phyloP scores from a whole-genome alignment of 2,797 vertebrate genomes.

The Peromyscus aztecus region DNA sequence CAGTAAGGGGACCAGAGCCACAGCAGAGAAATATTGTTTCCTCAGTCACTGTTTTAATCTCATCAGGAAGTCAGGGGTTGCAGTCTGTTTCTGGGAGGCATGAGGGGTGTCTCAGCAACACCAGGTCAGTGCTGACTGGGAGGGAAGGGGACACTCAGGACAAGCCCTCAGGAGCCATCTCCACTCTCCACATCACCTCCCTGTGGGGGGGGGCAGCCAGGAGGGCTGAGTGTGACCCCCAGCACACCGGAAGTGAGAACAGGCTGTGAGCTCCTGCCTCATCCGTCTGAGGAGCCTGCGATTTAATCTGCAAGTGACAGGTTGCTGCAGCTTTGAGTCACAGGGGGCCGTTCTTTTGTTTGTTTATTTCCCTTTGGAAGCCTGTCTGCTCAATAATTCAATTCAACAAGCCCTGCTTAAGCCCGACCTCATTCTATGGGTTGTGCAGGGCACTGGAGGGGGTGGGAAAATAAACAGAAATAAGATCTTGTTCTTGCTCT shows the following conservation, averaged over 20 bases:
- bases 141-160: neutral
- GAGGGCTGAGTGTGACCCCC: neutral
- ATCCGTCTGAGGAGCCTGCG: neutral
- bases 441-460: neutral
- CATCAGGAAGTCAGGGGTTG: neutral
- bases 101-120: neutral
- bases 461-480: constrained; percentile 30
- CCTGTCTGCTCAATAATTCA: constrained; percentile 80
- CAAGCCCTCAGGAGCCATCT: neutral
- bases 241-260: neutral
- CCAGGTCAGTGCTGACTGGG: neutral
- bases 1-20: neutral
- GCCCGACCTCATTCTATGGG: constrained; percentile 27
- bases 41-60: constrained; percentile 38
- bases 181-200: neutral
- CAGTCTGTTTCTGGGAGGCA: constrained; percentile 15
- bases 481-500: constrained; percentile 38
- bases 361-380: constrained; percentile 74
- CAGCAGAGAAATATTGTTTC: neutral
- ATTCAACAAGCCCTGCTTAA: constrained; percentile 65
- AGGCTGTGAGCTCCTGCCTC: neutral
- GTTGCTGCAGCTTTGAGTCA: constrained; percentile 36
- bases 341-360: constrained; percentile 61
- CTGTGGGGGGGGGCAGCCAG: too few relatives aligned
- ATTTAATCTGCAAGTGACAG: constrained; percentile 58